phyloP scores from a whole-genome alignment of 2,113 vertebrate genomes.

The Eurypyga helias region DNA sequence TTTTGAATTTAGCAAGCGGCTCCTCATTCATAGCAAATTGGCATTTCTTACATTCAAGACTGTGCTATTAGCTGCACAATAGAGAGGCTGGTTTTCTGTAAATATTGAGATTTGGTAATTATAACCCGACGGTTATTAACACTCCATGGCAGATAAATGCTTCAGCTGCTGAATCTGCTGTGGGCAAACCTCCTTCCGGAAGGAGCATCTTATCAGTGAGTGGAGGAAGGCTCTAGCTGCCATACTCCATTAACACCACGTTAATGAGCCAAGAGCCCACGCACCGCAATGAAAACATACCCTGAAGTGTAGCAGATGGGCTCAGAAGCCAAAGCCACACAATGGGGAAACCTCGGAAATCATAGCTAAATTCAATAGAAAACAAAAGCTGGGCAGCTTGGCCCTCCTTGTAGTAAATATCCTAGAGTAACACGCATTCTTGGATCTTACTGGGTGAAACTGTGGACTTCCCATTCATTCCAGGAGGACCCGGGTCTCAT shows the following conservation, averaged over 20 bases:
- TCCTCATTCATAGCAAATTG: constrained; percentile 60
- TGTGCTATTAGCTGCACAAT: constrained; percentile 64
- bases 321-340: constrained; percentile 62
- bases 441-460: background rate
- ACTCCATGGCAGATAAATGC: constrained; percentile 54
- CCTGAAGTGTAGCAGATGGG: constrained; percentile 70
- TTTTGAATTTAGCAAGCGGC: constrained; percentile 47
- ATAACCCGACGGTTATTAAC: constrained; percentile 64
- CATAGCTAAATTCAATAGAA: constrained; percentile 9
- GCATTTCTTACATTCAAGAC: constrained; percentile 40
- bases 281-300: constrained; percentile 57
- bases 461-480: background rate
- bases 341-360: constrained; percentile 34
- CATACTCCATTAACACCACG: constrained; percentile 66
- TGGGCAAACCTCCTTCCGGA: constrained; percentile 56
- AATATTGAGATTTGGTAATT: constrained; percentile 74
- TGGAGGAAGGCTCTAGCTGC: constrained; percentile 63
- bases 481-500: background rate
- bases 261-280: constrained; percentile 64
- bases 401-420: constrained; percentile 8
- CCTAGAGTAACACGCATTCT: background rate
- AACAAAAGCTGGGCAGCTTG: constrained; percentile 33
- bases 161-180: constrained; percentile 64
- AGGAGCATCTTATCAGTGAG: constrained; percentile 33
- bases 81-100: constrained; percentile 67